Base-by-base conservation (phyloP, 2,888 invertebrate species). In the Eupithecia dodoneata region DNA sequence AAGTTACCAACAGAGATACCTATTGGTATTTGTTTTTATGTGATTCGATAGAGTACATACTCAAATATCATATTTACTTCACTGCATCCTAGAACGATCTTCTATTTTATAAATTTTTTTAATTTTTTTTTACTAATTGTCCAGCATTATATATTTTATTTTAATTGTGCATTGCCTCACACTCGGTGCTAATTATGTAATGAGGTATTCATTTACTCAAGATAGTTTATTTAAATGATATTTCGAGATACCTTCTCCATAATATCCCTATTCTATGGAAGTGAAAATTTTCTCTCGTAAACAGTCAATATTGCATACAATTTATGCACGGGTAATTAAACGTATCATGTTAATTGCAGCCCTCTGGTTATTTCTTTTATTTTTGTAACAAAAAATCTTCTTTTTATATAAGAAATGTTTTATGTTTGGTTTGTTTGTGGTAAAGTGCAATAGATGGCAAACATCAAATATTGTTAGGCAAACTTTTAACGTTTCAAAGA, bases 311-410 rank as follows among this genome's bases (percentile, higher is more conserved):
- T 87, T 86, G 88, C 84, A 86, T 85, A 90, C 89, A 93, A 93
- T 93, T 93, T 93, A 93, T 93, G 91, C 89, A 83, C 71, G 85
- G 87, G 91, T 92, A 94, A 94, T 94, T 94, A 93, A 94, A 91
- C 93, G 92, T 89, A 92, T 92, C 92, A 90, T 92, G 93, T 93
- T 93, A 93, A 93, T 93, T 91, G 90, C 86, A 81, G 83, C 83
- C 69, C 74, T 72, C 52, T 74, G 70, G 73, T n/a, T 10, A 42
- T 72, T 78, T 72, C 71, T 78, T 75, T 76, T 76, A 47, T 63
- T 69, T 42, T 59, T 4, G 10, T 2, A 65, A 47, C n/a, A 72
- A n/a, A 55, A 30, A 66, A 18, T 2, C n/a, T 15, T 2, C 2
- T 44, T 67, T 67, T 7, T 44, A n/a, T 10, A 4, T n/a, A 4